These are phyloP conservation scores for Sardinella longiceps DNA, from an alignment of 2,797 vertebrate species.

Conservation along the genomic window DNA sequence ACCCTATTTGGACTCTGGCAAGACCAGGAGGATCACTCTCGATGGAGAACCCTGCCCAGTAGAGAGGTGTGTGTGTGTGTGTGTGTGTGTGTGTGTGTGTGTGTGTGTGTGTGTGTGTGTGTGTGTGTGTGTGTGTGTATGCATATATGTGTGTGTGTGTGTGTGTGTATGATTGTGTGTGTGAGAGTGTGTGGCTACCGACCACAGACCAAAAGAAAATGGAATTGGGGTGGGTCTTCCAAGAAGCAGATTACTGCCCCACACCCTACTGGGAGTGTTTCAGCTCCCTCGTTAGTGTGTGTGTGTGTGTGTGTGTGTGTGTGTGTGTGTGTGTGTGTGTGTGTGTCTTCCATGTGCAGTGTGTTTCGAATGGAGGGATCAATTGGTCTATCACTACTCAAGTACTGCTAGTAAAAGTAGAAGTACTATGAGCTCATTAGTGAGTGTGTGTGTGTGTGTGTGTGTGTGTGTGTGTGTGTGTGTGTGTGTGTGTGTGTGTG, in stretches of 20 bases:
- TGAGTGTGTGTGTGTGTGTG: not conserved
- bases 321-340: not conserved
- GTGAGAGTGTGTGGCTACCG: not conserved
- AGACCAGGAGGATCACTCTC: conserved; percentile 79
- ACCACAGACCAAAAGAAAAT: too few species aligned
- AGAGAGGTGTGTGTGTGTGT: conserved; percentile 60
- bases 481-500: not conserved
- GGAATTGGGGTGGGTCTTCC: too few species aligned
- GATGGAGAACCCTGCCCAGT: conserved; percentile 81
- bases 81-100: not conserved
- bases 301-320: not conserved
- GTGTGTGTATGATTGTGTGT: not conserved
- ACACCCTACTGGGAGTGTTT: too few species aligned
- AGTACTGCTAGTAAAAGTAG: too few species aligned
- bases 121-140: too few species aligned
- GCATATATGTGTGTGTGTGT: not conserved
- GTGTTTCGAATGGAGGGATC: not conserved
- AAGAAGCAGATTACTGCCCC: too few species aligned
- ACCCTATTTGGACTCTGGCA: conserved; percentile 79
- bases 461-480: too few species aligned
- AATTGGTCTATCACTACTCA: too few species aligned
- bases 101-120: not conserved
- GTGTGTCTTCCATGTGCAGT: too few species aligned
- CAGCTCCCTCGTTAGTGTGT: not conserved
- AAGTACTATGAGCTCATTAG: too few species aligned